Evolutionary conservation across 2,113 vertebrate genomes (phyloP).

Genomic region (Fregata magnificens): DNA sequence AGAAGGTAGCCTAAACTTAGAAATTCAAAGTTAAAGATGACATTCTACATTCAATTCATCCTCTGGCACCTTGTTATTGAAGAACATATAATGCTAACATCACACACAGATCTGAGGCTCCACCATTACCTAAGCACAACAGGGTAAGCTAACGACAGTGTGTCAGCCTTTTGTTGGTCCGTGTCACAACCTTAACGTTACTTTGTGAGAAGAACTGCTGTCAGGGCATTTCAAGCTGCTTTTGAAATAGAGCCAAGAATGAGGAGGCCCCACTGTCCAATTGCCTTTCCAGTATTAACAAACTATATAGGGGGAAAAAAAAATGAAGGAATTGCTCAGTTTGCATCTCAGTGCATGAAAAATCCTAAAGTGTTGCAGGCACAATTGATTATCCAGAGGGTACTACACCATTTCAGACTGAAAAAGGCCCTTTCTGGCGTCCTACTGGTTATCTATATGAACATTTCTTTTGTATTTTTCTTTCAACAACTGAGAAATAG

Average conservation of each 20-base stretch:
- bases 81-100: conserved; percentile 55
- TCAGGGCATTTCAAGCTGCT: conserved; percentile 65
- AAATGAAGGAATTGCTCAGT: conserved; percentile 43
- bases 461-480: conserved; percentile 39
- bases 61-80: conserved; percentile 44
- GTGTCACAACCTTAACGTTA: conserved; percentile 60
- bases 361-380: conserved; percentile 49
- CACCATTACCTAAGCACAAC: conserved; percentile 62
- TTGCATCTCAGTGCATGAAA: conserved; percentile 56
- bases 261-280: conserved; percentile 59
- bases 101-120: conserved; percentile 45
- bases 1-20: conserved; percentile 6
- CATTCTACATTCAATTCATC: conserved; percentile 37
- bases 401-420: conserved; percentile 40
- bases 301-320: not conserved
- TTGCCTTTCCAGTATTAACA: conserved; percentile 62
- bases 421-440: conserved; percentile 10
- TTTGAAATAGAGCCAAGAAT: conserved; percentile 66
- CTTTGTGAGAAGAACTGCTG: conserved; percentile 65
- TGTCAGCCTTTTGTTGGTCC: conserved; percentile 64
- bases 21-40: conserved; percentile 40
- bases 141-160: conserved; percentile 53
- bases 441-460: conserved; percentile 44
- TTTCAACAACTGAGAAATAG: conserved; percentile 42
- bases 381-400: conserved; percentile 62